phyloP scores from a whole-genome alignment of 2,888 invertebrate species.

The Thymelicus sylvestris region DNA sequence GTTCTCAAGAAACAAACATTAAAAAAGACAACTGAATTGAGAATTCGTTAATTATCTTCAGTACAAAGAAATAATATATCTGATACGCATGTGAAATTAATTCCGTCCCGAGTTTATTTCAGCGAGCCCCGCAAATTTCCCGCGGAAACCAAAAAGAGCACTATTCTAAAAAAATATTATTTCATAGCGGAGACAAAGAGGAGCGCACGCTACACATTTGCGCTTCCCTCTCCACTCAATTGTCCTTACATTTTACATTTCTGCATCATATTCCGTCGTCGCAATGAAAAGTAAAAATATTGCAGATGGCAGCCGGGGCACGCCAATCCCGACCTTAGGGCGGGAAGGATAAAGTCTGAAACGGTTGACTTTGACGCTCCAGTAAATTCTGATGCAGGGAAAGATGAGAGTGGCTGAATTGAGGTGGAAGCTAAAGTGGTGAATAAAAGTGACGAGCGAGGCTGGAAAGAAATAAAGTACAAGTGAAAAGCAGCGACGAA shows the following conservation, averaged over 20 bases:
- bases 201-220: slow-evolving; percentile 64
- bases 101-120: slow-evolving; percentile 19
- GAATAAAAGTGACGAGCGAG: slow-evolving; percentile 79
- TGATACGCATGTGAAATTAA: slow-evolving; percentile 23
- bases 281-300: slow-evolving; percentile 82
- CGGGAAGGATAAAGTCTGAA: slow-evolving; percentile 44
- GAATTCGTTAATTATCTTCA: not conserved
- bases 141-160: slow-evolving; percentile 60
- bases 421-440: slow-evolving; percentile 79
- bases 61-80: not conserved
- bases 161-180: slow-evolving; percentile 54
- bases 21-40: too few relatives aligned
- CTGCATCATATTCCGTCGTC: slow-evolving; percentile 79
- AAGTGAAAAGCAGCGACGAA: slow-evolving; percentile 46
- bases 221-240: slow-evolving; percentile 71
- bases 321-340: slow-evolving; percentile 44
- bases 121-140: slow-evolving; percentile 41
- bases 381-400: slow-evolving; percentile 74
- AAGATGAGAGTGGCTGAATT: slow-evolving; percentile 79
- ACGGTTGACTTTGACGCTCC: slow-evolving; percentile 45
- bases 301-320: slow-evolving; percentile 52
- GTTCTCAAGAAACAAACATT: too few relatives aligned
- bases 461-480: slow-evolving; percentile 50
- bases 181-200: slow-evolving; percentile 62
- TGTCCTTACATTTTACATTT: slow-evolving; percentile 82